Evolutionary conservation across 2,113 vertebrate species (phyloP), one percentile per base, ranked within the genome.

Genomic region (Xiphias gladius): DNA sequence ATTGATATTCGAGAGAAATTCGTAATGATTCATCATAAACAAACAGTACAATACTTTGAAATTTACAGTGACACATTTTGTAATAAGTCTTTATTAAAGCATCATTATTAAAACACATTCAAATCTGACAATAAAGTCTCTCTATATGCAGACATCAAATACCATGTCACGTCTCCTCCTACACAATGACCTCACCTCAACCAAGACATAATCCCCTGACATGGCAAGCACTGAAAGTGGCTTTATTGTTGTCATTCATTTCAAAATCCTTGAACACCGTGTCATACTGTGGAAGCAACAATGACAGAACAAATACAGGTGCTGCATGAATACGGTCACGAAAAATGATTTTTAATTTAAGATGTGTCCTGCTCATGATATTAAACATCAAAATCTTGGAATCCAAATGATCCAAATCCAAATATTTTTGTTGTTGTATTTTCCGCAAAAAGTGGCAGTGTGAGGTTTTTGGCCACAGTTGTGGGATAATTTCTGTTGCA

Each of bases 401-500:
- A 46, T 86, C 72, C 66, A 20, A 35, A 41, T 1, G 1, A 22
- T 43, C n/a, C n/a, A 57, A 80, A 65, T n/a, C n/a, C n/a, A n/a
- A n/a, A n/a, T n/a, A n/a, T n/a, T n/a, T n/a, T n/a, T n/a, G n/a
- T n/a, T n/a, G n/a, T n/a, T n/a, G n/a, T 6, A 58, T 80, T 89
- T 89, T 67, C 24, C 7, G 3, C 2, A 57, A 61, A 63, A 83
- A 67, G 20, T 48, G 43, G 75, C 78, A 75, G 26, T 14, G 71
- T 77, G 77, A 75, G 79, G 55, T 59, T 84, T 90, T 86, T 89
- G 88, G 89, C 82, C 83, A 80, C 81, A 85, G 84, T 89, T 82
- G 76, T 75, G 76, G 67, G 79, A 28, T 75, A 78, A 84, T 95
- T 93, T 92, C 85, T 68, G 28, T 79, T 86, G 93, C 95, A 94